Evolutionary conservation across 2,113 vertebrate genomes (phyloP), one percentile per base, ranked within the genome.

Genomic region (Monarcha castaneiventris): DNA sequence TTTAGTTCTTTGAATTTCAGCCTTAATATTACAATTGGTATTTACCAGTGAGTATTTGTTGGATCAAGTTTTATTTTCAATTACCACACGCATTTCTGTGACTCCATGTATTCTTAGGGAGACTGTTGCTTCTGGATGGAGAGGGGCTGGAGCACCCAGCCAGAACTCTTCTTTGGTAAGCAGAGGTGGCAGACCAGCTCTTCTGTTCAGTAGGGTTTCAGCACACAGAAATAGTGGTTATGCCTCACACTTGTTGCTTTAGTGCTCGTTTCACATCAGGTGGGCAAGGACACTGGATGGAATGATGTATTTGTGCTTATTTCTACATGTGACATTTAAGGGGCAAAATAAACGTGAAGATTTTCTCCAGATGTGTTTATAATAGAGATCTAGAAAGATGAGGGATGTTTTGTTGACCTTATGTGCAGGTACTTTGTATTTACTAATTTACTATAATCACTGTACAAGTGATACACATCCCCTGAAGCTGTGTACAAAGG

Each of bases 321-420:
- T 89, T 90, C 87, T 73, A 64, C 67, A 26, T 48, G 56, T 67
- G 88, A 89, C 37, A 86, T 81, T 93, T 83, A 84, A 59, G n/a
- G 94, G 85, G 64, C 51, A 77, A 83, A 94, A 69, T 32, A 48
- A 89, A 85, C 1, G 0, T 59, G 81, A 84, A 59, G 29, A 94
- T 94, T 81, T 94, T 89, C 63, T 95, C 84, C 91, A 96, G 68
- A 74, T 86, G 59, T 84, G 55, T 58, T 93, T 85, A 6, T 74
- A 51, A 58, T 4, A 51, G 58, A 68, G 22, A 52, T 41, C 52
- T 71, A 68, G 58, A 89, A 80, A 41, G 54, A 22, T 2, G 16
- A 56, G 13, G 59, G 37, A 54, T 27, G 30, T 68, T 79, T 87
- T 72, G 20, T 30, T 69, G 58, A 20, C 74, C 54, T 56, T 37